Evolutionary conservation across 1,140 invertebrate genomes (phyloP).

Genomic region (Pectinophora gossypiella): DNA sequence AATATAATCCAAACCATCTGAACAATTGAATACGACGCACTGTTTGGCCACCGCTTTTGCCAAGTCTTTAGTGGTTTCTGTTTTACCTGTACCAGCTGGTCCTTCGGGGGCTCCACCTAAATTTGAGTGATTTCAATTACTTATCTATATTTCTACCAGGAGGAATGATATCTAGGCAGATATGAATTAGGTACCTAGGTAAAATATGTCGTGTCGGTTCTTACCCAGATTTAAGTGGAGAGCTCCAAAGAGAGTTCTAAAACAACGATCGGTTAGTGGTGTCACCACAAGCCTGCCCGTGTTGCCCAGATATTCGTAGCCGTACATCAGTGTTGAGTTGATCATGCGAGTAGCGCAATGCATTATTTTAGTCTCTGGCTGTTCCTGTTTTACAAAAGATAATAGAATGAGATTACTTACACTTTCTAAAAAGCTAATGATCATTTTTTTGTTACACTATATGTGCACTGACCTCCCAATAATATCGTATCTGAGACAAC

Average conservation of each 20-base stretch:
- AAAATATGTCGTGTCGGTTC: neutral
- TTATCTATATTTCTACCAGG: neutral
- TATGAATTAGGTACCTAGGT: no score
- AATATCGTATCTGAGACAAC: constrained; percentile 93
- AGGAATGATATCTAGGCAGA: no score
- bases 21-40: constrained; percentile 98
- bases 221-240: constrained; percentile 86
- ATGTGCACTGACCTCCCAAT: constrained; percentile 87
- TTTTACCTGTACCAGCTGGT: constrained; percentile 96
- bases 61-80: constrained; percentile 97
- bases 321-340: constrained; percentile 92
- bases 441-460: no score
- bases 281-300: constrained; percentile 92
- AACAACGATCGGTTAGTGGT: constrained; percentile 94
- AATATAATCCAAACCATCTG: constrained; percentile 93
- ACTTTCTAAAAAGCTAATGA: no score
- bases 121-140: neutral
- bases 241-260: constrained; percentile 95
- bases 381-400: constrained; percentile 24
- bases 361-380: constrained; percentile 51
- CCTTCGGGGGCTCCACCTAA: constrained; percentile 94
- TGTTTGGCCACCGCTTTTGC: constrained; percentile 97
- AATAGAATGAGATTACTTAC: neutral
- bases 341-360: constrained; percentile 91
- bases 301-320: constrained; percentile 97